Evolutionary conservation across 2,888 invertebrate genomes (phyloP), one percentile per base, ranked within the genome.

Genomic region (Eupithecia centaureata): DNA sequence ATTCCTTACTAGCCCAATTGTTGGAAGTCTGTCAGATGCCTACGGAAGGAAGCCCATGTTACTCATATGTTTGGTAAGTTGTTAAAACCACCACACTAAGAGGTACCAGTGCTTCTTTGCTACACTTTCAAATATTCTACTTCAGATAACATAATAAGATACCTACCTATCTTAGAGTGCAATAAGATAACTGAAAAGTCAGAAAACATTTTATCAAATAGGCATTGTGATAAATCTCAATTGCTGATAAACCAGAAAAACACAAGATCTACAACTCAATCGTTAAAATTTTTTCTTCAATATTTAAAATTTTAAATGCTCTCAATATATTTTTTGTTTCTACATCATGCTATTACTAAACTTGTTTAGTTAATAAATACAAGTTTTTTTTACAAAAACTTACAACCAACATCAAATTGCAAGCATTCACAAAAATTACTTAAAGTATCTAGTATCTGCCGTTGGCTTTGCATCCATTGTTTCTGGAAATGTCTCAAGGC

Each of bases 11-110:
- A 98, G 99, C 59, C 99, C 99, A 1, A 95, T 99, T 71, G 95
- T 98, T 70, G 99, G 99, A 51, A 98, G 98, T 61, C 94, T 99
- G 12, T 99, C 99, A 15, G 99, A 99, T 94, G 96, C 97, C 63
- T 97, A 98, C 92, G 99, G 99, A 64, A 95, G 99, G 72, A 98
- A 97, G 89, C 96, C 96, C 30, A 93, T 99, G 79, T 95, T 99
- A 86, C 85, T 99, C 59, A 80, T 97, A 57, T 98, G 98, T 82
- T 94, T 98, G 92, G 97, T 97, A 92, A 94, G 95, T 94, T 66
- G 13, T 51, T 47, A 35, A 27, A 13, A 5, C 60, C 56, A 8
- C 22, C 22, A 1, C 18, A 47, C 42, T 18, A 18, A n/a, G n/a
- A n/a, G n/a, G n/a, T n/a, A n/a, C n/a, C n/a, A n/a, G n/a, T 7